Evolutionary conservation across 1,140 invertebrate species (phyloP).

Genomic region (Drosophila melanogaster): Release_6_plus_ISO1_MT NC_004354.4:19418501-19419000

Average conservation of each 20-base stretch:
- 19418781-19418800: neutral
- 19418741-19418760: conserved; percentile 11
- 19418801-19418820: neutral
- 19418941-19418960: no score
- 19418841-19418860: conserved; percentile 15
- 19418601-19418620: conserved; percentile 3
- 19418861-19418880: neutral
- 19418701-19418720: conserved; percentile 1
- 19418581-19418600: neutral
- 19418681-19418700: conserved; percentile 1
- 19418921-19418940: neutral
- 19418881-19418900: neutral
- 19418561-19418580: conserved; percentile 1
- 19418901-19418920: conserved; percentile 2
- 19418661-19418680: conserved; percentile 6
- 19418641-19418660: neutral
- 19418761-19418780: neutral
- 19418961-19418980: neutral
- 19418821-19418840: conserved; percentile 4
- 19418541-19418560: no score
- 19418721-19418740: conserved; percentile 8
- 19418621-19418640: neutral
- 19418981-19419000: neutral
- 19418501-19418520: no score
- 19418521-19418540: no score